Evolutionary conservation across 2,888 invertebrate species (phyloP).

Genomic region (Rutpela maculata): DNA sequence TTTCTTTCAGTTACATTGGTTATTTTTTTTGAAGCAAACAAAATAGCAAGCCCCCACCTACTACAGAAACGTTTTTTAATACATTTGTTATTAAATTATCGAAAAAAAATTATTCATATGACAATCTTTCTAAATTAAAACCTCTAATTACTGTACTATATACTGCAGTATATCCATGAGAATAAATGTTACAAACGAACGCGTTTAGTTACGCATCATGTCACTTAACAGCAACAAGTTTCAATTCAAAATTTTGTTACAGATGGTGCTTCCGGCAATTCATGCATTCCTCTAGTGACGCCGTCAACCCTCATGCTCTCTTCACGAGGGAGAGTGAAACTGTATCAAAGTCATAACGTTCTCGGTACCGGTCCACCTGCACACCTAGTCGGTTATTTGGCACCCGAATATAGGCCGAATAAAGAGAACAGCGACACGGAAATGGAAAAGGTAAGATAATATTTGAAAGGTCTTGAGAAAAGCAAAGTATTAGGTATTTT

Average conservation of each 20-base stretch:
- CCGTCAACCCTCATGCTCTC: conserved; percentile 76
- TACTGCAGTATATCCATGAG: not conserved
- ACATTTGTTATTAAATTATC: too few species aligned
- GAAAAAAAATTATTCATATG: too few species aligned
- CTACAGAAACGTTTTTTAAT: too few species aligned
- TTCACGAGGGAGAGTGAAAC: conserved; percentile 76
- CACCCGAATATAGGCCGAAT: conserved; percentile 77
- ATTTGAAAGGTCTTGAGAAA: not conserved
- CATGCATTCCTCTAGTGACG: conserved; percentile 76
- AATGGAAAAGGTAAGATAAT: conserved; percentile 76
- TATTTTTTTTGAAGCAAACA: too few species aligned
- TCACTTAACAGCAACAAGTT: not conserved
- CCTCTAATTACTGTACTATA: too few species aligned
- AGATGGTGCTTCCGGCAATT: conserved; percentile 71
- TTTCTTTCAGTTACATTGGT: too few species aligned
- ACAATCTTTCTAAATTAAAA: too few species aligned
- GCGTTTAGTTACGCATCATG: not conserved
- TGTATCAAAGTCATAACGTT: conserved; percentile 64
- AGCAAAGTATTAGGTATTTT: too few species aligned
- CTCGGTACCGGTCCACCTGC: conserved; percentile 64
- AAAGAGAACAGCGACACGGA: conserved; percentile 76
- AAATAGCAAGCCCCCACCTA: too few species aligned
- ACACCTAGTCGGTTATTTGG: conserved; percentile 74
- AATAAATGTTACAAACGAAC: not conserved
- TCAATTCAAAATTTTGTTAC: conserved; percentile 58